Evolutionary conservation across 2,888 invertebrate species (phyloP).

Genomic region (Archips xylosteana): DNA sequence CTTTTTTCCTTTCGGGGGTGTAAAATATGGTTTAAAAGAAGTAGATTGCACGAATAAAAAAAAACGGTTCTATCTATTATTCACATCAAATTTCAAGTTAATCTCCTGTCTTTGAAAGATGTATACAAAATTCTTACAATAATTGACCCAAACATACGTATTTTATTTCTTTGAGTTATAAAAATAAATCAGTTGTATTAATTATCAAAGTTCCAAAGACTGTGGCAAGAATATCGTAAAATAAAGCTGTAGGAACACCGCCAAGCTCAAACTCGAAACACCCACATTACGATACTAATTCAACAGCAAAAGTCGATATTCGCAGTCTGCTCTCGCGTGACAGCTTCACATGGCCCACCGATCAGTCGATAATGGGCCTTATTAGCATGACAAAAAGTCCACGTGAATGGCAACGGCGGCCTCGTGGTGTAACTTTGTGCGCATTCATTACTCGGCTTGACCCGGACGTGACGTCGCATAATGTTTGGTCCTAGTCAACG

Average conservation of each 20-base stretch:
- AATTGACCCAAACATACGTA: no score
- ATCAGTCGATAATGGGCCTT: conserved; percentile 33
- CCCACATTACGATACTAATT: conserved; percentile 35
- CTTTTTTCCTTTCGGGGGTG: no score
- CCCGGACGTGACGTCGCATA: conserved; percentile 72
- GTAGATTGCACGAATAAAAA: no score
- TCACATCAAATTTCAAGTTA: no score
- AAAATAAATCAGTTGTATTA: no score
- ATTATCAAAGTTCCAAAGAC: no score
- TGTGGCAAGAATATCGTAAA: neutral
- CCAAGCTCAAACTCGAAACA: neutral
- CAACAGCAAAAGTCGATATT: conserved; percentile 61
- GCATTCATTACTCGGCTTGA: conserved; percentile 73
- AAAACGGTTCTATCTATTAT: no score
- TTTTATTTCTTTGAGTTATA: no score
- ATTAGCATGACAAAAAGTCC: conserved; percentile 41
- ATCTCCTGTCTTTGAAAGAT: no score
- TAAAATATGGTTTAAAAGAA: no score
- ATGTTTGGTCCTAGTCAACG: conserved; percentile 60
- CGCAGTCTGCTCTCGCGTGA: conserved; percentile 58
- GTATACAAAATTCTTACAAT: no score
- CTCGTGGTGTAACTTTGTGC: conserved; percentile 48
- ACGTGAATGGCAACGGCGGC: conserved; percentile 31
- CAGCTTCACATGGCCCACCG: conserved; percentile 47
- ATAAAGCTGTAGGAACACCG: neutral